Evolutionary conservation across 2,797 vertebrate genomes (phyloP).

Genomic region (Megaceryle alcyon): DNA sequence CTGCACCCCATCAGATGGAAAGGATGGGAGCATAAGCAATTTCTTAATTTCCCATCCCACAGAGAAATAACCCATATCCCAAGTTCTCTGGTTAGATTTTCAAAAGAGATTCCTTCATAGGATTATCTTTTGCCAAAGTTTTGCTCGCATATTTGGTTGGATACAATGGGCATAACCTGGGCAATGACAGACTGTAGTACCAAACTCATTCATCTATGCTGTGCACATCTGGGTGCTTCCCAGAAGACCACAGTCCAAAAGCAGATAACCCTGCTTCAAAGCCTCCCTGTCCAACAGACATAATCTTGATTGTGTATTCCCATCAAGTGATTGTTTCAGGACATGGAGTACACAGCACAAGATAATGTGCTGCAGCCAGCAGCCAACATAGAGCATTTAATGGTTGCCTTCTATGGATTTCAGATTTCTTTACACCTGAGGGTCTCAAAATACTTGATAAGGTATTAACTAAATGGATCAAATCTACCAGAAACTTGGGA

Average conservation of each 20-base stretch:
- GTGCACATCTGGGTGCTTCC: neutral
- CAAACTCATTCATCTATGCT: neutral
- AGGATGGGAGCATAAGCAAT: neutral
- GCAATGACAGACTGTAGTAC: accelerated
- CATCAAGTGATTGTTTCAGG: neutral
- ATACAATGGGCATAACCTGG: neutral
- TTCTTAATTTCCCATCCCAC: neutral
- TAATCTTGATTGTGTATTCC: neutral
- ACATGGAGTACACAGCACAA: neutral
- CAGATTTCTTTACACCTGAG: neutral
- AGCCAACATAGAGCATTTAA: neutral
- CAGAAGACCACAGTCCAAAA: neutral
- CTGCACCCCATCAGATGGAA: neutral
- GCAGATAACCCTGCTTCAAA: neutral
- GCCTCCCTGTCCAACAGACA: neutral
- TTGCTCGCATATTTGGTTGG: accelerated
- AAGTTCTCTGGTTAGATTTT: neutral
- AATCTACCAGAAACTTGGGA: neutral
- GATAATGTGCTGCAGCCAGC: neutral
- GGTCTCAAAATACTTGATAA: neutral
- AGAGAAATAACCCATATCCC: neutral
- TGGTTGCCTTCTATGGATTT: neutral
- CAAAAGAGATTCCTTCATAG: neutral
- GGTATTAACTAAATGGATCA: neutral
- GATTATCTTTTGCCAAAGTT: neutral